Evolutionary conservation across 2,888 invertebrate genomes (phyloP).

Genomic region (Drosophila longiperda): DNA sequence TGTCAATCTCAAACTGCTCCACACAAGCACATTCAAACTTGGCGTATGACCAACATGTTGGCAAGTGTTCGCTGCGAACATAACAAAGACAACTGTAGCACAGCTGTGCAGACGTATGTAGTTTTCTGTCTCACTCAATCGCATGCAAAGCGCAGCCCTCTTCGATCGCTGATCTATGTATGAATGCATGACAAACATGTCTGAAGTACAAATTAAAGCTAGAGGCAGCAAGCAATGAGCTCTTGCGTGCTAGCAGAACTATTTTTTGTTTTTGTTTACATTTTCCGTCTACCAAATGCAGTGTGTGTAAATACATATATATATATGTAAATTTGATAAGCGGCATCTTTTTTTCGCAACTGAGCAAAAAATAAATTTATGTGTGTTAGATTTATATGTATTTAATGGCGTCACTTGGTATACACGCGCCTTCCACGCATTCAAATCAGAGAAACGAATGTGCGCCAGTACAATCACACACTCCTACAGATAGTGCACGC

Average conservation of each 20-base stretch:
- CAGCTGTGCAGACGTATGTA: not conserved
- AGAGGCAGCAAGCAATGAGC: constrained; percentile 15
- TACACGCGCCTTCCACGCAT: constrained; percentile 35
- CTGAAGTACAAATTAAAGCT: constrained; percentile 4
- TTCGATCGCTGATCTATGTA: not conserved
- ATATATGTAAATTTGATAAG: constrained; percentile 30
- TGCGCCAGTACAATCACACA: not conserved
- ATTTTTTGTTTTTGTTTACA: constrained; percentile 41
- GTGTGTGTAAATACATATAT: not conserved
- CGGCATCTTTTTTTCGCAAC: not conserved
- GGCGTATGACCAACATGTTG: not conserved
- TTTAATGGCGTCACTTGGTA: constrained; percentile 13
- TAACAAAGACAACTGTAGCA: not conserved
- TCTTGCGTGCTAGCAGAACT: constrained; percentile 1
- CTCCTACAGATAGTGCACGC: constrained; percentile 19
- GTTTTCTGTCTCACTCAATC: not conserved
- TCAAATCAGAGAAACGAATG: constrained; percentile 6
- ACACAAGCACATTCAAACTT: not conserved
- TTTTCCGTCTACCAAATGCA: constrained; percentile 40
- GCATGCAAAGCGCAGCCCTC: not conserved
- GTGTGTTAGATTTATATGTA: constrained; percentile 2
- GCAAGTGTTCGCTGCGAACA: not conserved
- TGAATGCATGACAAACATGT: not conserved
- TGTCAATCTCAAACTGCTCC: not conserved
- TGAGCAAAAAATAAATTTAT: not conserved